Evolutionary conservation across 2,113 vertebrate species (phyloP), one percentile per base, ranked within the genome.

Genomic region (Mastomys coucha): DNA sequence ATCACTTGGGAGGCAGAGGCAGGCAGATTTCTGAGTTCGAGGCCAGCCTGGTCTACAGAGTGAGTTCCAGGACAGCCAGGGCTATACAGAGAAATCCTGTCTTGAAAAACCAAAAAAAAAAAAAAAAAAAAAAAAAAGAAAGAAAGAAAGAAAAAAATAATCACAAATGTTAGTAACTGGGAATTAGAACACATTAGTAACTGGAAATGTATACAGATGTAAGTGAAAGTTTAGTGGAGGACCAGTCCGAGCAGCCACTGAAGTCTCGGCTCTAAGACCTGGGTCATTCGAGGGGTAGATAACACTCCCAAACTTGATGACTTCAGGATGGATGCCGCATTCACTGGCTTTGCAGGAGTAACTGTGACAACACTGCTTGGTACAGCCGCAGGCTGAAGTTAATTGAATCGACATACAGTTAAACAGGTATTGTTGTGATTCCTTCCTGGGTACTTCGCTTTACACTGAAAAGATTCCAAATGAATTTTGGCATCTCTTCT

Each of bases 311-410:
- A 95, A 98, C 75, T 94, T 96, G 97, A 97, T 97, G 98, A 91
- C 96, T 98, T 98, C 97, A 98, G 93, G 95, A 98, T 96, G 96
- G 98, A 97, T 97, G 97, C 95, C 96, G 98, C 97, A 98, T 96
- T 98, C 93, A 26, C 88, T 26, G 98, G 97, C 86, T 98, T 99
- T 81, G 94, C 94, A 90, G 98, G 95, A 85, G 98, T 97, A 96
- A 98, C 97, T 89, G 98, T 56, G 92, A 98, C 96, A 96, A 97
- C 97, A 97, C 26, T 98, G 60, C 97, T 51, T 94, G 98, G 78
- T 97, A 98, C 95, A 97, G 98, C 93, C 98, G 97, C 80, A 97
- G 98, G 87, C 99, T 99, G 97, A 96, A 98, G 98, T 91, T 63
- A 94, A 98, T 95, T 97, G 24, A 42, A 69, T 69, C 36, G 31